Conservation (phyloP, 2,113 vertebrate genomes). For the Coryphaenoides rupestris region DNA sequence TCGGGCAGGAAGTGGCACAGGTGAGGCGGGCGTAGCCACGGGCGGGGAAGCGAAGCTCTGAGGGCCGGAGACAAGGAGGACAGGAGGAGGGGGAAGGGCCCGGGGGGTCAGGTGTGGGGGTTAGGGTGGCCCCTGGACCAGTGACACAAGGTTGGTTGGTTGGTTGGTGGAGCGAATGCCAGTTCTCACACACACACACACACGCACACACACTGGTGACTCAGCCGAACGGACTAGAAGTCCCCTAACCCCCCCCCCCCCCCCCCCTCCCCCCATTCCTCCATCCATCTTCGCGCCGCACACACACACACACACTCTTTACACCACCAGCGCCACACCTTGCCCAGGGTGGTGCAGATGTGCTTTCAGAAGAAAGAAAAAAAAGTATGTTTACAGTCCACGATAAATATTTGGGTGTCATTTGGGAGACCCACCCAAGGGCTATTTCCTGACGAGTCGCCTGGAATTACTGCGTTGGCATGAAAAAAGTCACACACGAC, state of each 20-base stretch:
- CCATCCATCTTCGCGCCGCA: too few relatives aligned
- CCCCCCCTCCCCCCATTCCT: too few relatives aligned
- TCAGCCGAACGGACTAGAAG: too few relatives aligned
- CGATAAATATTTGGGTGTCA: constrained; percentile 71
- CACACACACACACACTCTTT: neutral
- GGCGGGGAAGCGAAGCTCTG: constrained; percentile 1
- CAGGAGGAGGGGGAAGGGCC: neutral
- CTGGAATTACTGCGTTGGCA: constrained; percentile 61
- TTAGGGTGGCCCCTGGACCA: too few relatives aligned
- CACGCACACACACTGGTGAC: too few relatives aligned
- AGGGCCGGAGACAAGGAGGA: neutral
- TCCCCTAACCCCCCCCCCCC: neutral
- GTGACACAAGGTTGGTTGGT: too few relatives aligned
- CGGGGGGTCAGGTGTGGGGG: too few relatives aligned
- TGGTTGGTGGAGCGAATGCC: too few relatives aligned
- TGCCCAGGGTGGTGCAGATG: constrained; percentile 30
- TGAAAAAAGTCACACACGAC: too few relatives aligned
- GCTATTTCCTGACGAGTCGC: constrained; percentile 69
- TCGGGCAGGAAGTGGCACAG: constrained; percentile 25
- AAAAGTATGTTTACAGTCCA: constrained; percentile 54
- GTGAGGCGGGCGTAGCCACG: constrained; percentile 3
- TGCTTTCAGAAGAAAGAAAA: constrained; percentile 16
- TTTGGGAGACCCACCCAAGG: constrained; percentile 67
- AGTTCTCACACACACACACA: too few relatives aligned
- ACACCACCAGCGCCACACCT: constrained; percentile 9